Conservation (phyloP, 2,888 invertebrate species). For the Andrena praecox region DNA sequence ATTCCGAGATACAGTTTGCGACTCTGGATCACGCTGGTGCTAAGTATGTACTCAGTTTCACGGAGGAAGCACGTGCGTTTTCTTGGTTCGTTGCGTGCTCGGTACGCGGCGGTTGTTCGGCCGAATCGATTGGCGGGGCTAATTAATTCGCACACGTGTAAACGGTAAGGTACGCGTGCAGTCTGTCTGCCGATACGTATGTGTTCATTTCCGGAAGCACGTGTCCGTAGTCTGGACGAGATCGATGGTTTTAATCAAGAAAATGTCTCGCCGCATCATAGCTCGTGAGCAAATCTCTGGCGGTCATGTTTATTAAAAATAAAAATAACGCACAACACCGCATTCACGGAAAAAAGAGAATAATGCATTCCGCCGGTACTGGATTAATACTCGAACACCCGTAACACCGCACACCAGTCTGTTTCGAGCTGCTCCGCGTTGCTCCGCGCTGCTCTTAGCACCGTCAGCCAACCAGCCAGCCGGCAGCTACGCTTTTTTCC, state of each 20-base stretch:
- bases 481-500: constrained; percentile 31
- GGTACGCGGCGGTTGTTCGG: not conserved
- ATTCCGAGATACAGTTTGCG: not conserved
- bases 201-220: constrained; percentile 28
- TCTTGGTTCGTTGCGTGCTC: not conserved
- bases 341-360: constrained; percentile 40
- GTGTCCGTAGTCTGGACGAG: constrained; percentile 72
- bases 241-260: constrained; percentile 81
- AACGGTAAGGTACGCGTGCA: constrained; percentile 19
- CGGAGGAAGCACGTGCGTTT: not conserved
- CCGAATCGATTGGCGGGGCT: constrained; percentile 33
- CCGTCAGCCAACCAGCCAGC: constrained; percentile 15
- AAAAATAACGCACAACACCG: constrained; percentile 60
- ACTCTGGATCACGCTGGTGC: not conserved
- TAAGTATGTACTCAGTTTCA: too few species aligned
- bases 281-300: constrained; percentile 70
- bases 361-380: constrained; percentile 60
- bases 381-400: constrained; percentile 59
- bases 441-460: constrained; percentile 39
- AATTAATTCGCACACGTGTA: constrained; percentile 56
- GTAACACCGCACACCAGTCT: constrained; percentile 21
- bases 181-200: not conserved
- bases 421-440: constrained; percentile 14
- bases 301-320: constrained; percentile 73
- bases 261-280: constrained; percentile 77